Evolutionary conservation across 2,113 vertebrate species (phyloP).

Genomic region (Bungarus multicinctus): DNA sequence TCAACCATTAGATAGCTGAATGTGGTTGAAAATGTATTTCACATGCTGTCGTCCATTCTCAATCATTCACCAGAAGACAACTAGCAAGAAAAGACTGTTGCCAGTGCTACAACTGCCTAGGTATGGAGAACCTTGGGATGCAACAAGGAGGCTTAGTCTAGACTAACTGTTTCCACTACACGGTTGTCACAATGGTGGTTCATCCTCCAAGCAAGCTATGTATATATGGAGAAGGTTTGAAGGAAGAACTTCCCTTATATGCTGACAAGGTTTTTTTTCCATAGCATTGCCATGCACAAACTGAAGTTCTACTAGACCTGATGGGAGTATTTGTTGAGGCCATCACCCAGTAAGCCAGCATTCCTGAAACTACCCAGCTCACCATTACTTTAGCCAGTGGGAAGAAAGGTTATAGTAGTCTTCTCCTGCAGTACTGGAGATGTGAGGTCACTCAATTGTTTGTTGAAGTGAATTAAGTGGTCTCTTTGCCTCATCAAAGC

Average conservation of each 20-base stretch:
- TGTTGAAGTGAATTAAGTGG: not conserved
- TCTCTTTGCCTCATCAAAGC: not conserved
- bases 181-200: not conserved
- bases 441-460: not conserved
- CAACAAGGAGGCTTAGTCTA: not conserved
- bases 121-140: not conserved
- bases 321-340: not conserved
- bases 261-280: not conserved
- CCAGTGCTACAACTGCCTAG: not conserved
- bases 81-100: not conserved
- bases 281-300: not conserved
- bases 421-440: not conserved
- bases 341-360: not conserved
- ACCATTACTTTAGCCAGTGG: not conserved
- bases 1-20: not conserved
- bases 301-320: not conserved
- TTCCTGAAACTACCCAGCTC: not conserved
- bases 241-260: not conserved
- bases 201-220: not conserved
- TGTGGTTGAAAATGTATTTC: not conserved
- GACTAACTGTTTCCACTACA: not conserved
- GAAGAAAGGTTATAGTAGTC: not conserved
- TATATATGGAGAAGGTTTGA: not conserved
- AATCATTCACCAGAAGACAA: not conserved
- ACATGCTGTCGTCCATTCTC: not conserved